phyloP scores from a whole-genome alignment of 2,888 invertebrate species.

The Neocrepidodera transversa region DNA sequence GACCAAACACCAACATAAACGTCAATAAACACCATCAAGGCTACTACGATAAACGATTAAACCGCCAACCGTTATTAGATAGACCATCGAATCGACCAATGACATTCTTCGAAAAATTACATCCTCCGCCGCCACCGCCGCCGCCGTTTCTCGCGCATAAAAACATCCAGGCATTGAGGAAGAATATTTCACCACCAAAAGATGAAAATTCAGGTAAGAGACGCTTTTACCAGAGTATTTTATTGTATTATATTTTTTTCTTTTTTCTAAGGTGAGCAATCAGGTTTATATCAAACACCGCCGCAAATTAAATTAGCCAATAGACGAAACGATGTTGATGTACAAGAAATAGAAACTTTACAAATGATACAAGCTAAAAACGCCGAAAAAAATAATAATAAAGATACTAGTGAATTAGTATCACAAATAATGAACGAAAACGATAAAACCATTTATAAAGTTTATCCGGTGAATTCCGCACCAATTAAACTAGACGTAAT shows the following conservation, averaged over 20 bases:
- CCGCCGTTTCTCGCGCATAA: constrained; percentile 53
- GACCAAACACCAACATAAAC: constrained; percentile 74
- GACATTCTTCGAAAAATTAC: constrained; percentile 59
- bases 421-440: constrained; percentile 38
- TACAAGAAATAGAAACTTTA: constrained; percentile 68
- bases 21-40: constrained; percentile 57
- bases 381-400: constrained; percentile 51
- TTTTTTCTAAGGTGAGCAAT: constrained; percentile 54
- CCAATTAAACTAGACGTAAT: constrained; percentile 62
- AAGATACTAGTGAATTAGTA: constrained; percentile 26
- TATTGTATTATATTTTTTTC: no score
- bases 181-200: constrained; percentile 53
- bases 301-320: constrained; percentile 61
- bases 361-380: constrained; percentile 73
- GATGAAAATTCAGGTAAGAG: constrained; percentile 24
- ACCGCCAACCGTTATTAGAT: constrained; percentile 58
- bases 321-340: constrained; percentile 61
- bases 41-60: constrained; percentile 39
- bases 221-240: constrained; percentile 45
- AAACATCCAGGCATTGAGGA: constrained; percentile 61
- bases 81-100: constrained; percentile 59
- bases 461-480: constrained; percentile 67
- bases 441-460: constrained; percentile 62
- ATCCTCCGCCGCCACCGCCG: constrained; percentile 57
- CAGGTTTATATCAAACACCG: constrained; percentile 53